These are phyloP conservation scores for Drosophila prolongata DNA, from an alignment of 2,888 invertebrate species.

Conservation along the genomic window DNA sequence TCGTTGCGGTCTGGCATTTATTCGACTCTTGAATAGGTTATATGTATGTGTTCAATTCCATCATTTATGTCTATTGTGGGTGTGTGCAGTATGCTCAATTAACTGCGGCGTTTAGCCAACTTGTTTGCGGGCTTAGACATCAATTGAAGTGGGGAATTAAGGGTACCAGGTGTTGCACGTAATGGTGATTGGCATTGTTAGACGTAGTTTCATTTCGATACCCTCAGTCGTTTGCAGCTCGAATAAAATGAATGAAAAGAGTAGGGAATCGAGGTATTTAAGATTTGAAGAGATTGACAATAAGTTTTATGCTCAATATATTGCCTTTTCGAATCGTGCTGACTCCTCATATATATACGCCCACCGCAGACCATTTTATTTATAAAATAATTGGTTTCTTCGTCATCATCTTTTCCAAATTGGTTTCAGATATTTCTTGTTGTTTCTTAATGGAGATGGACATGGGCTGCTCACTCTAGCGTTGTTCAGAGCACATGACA, in stretches of 20 bases:
- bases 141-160: conserved; percentile 14
- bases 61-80: conserved; percentile 32
- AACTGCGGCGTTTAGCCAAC: conserved; percentile 34
- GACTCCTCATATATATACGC: too few species aligned
- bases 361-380: conserved; percentile 12
- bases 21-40: conserved; percentile 10
- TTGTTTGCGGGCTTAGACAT: conserved; percentile 9
- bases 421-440: conserved; percentile 12
- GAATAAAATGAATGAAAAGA: background rate
- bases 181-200: conserved; percentile 11
- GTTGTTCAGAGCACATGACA: conserved; percentile 63
- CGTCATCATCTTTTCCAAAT: conserved; percentile 26
- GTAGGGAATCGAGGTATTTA: background rate
- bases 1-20: conserved; percentile 23
- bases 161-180: conserved; percentile 27
- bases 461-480: conserved; percentile 56
- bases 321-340: too few species aligned
- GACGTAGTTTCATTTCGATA: background rate
- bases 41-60: conserved; percentile 1
- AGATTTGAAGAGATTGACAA: too few species aligned
- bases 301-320: too few species aligned
- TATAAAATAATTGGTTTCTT: conserved; percentile 44
- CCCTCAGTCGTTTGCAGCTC: background rate
- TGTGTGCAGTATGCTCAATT: conserved; percentile 51
- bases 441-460: conserved; percentile 36